Evolutionary conservation across 1,140 invertebrate species (phyloP).

Genomic region (Sarcophaga bullata): DNA sequence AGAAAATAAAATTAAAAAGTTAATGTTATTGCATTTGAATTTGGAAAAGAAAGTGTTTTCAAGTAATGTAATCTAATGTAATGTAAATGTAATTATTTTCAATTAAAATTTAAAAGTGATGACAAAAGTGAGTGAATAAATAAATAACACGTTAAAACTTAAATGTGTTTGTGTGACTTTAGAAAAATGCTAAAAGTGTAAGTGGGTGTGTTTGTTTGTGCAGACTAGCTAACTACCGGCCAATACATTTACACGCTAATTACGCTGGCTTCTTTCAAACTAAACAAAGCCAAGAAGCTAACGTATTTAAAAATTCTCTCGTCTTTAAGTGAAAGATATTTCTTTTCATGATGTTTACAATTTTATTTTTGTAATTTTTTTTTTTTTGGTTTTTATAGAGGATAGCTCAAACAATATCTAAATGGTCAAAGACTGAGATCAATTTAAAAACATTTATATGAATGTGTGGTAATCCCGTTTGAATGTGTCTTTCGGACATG

Average conservation of each 20-base stretch:
- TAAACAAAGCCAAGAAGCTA: too few relatives aligned
- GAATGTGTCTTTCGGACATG: too few relatives aligned
- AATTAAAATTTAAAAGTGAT: background rate
- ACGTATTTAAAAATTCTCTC: too few relatives aligned
- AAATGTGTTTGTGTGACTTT: background rate
- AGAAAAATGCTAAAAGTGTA: background rate
- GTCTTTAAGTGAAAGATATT: background rate
- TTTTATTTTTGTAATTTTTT: background rate
- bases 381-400: background rate
- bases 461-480: too few relatives aligned
- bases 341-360: background rate
- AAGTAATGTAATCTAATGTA: too few relatives aligned
- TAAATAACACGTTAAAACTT: background rate
- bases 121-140: background rate
- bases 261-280: background rate
- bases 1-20: background rate
- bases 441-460: background rate
- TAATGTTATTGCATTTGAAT: background rate
- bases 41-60: background rate
- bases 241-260: background rate
- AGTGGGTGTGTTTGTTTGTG: too few relatives aligned
- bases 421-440: background rate
- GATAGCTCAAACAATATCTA: background rate
- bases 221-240: background rate
- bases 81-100: conserved; percentile 13